Conservation (phyloP, 2,888 invertebrate genomes). For the Panopea generosa region DNA sequence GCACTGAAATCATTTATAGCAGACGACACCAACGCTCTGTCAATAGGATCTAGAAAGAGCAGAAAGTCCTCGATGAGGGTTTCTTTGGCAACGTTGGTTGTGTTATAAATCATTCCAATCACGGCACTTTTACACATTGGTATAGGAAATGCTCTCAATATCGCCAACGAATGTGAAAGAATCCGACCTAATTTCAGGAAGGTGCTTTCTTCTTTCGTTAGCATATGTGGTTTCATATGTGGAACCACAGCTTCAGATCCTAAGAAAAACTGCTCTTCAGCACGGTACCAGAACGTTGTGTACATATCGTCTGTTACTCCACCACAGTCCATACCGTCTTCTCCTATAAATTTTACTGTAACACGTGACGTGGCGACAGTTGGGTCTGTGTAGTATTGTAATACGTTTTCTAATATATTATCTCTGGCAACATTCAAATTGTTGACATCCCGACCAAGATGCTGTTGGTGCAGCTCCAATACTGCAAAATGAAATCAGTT, state of each 20-base stretch:
- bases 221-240: constrained; percentile 45
- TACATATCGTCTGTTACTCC: constrained; percentile 57
- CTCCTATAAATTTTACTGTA: constrained; percentile 51
- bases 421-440: constrained; percentile 38
- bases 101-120: constrained; percentile 44
- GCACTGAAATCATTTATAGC: constrained; percentile 36
- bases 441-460: constrained; percentile 9
- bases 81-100: constrained; percentile 50
- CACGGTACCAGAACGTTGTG: constrained; percentile 57
- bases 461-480: constrained; percentile 18
- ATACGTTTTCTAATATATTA: constrained; percentile 45
- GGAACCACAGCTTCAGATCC: constrained; percentile 48
- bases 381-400: constrained; percentile 52
- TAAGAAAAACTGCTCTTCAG: constrained; percentile 31
- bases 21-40: constrained; percentile 30
- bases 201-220: constrained; percentile 49
- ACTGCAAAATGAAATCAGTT: constrained; percentile 18
- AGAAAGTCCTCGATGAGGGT: constrained; percentile 55
- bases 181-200: constrained; percentile 54
- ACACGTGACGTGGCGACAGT: constrained; percentile 45
- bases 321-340: constrained; percentile 58
- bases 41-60: constrained; percentile 45
- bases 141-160: constrained; percentile 51
- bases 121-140: constrained; percentile 53
- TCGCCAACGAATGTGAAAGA: constrained; percentile 54